phyloP scores from a whole-genome alignment of 2,888 invertebrate species.

The Chrysina gloriosa region DNA sequence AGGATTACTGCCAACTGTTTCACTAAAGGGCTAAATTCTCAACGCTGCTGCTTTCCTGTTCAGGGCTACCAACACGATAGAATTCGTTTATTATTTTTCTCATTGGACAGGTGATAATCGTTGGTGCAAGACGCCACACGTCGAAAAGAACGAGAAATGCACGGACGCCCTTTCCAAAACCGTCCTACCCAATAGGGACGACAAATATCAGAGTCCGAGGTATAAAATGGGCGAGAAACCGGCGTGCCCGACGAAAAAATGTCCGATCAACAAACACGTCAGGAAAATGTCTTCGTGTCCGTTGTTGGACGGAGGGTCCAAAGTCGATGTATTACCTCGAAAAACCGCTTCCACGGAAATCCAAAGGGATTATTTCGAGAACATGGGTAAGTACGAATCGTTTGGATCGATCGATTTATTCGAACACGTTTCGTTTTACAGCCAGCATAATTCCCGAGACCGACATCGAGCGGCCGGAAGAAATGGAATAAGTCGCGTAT shows the following conservation, averaged over 20 bases:
- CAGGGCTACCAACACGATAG: too few species aligned
- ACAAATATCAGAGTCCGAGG: slow-evolving; percentile 27
- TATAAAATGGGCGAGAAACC: not conserved
- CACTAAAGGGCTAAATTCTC: too few species aligned
- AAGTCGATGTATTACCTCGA: too few species aligned
- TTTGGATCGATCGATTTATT: not conserved
- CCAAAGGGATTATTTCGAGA: slow-evolving; percentile 8
- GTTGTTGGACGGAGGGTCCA: not conserved
- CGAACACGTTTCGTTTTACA: not conserved
- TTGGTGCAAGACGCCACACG: not conserved
- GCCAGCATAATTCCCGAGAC: not conserved
- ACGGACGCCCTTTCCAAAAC: slow-evolving; percentile 18
- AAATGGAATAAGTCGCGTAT: too few species aligned
- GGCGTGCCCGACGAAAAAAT: not conserved
- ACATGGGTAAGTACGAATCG: slow-evolving; percentile 9
- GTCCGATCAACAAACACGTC: not conserved
- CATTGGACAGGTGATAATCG: not conserved
- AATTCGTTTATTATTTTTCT: too few species aligned
- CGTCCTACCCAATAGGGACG: not conserved
- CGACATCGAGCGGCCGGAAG: too few species aligned
- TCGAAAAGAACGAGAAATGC: slow-evolving; percentile 40
- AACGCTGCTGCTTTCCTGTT: too few species aligned
- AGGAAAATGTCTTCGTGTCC: slow-evolving; percentile 22
- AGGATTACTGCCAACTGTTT: too few species aligned
- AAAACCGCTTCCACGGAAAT: not conserved